Evolutionary conservation across 2,113 vertebrate species (phyloP).

Genomic region (Henicopernis longicauda): DNA sequence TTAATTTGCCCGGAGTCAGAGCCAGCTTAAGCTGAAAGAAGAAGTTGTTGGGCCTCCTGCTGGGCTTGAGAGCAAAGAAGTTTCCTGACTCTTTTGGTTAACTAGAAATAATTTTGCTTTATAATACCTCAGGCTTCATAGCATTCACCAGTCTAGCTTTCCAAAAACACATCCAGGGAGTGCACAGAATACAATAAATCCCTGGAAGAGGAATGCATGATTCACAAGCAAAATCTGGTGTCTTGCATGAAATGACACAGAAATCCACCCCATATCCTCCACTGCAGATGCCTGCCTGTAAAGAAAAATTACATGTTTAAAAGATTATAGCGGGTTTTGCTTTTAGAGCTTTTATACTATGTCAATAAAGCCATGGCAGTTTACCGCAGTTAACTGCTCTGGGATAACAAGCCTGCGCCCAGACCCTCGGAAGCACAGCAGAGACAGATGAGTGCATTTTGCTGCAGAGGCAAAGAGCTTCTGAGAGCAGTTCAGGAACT

Average conservation of each 20-base stretch:
- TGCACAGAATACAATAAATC: not conserved
- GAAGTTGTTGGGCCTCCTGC: constrained; percentile 1
- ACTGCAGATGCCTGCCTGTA: not conserved
- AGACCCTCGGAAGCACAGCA: not conserved
- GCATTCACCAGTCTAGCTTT: not conserved
- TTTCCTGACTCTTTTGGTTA: constrained; percentile 17
- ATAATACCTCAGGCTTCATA: not conserved
- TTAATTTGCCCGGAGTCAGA: not conserved
- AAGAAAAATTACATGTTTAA: not conserved
- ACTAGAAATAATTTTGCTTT: constrained; percentile 16
- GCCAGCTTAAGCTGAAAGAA: constrained; percentile 41
- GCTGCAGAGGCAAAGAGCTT: not conserved
- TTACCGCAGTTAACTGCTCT: not conserved
- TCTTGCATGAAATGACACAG: not conserved
- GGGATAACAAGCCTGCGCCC: not conserved
- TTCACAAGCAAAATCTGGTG: not conserved
- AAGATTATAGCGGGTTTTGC: not conserved
- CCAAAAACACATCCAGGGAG: not conserved
- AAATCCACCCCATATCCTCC: not conserved
- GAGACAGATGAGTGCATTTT: not conserved
- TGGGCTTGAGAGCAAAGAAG: not conserved
- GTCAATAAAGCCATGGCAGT: not conserved
- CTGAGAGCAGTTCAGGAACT: not conserved
- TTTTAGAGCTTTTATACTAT: not conserved
- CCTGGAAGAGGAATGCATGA: not conserved